Evolutionary conservation across 2,888 invertebrate genomes (phyloP).

Genomic region (Dromius quadrimaculatus): DNA sequence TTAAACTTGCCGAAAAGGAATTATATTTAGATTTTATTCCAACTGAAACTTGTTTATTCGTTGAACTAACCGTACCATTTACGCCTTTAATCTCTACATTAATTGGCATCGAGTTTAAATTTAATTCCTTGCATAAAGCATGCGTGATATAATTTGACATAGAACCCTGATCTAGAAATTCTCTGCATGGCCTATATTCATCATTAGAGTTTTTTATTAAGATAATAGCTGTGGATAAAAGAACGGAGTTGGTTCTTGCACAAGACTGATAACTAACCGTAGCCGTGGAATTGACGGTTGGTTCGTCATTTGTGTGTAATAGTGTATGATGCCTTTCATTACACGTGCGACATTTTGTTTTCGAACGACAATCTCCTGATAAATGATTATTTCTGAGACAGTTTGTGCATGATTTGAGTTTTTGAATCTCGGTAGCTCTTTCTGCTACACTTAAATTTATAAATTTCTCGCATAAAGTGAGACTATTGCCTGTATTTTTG

Average conservation of each 20-base stretch:
- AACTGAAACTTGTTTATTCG: neutral
- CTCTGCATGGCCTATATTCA: neutral
- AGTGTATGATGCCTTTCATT: neutral
- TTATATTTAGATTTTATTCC: neutral
- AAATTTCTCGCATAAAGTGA: neutral
- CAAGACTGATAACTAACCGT: neutral
- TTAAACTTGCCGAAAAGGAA: neutral
- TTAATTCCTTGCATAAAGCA: neutral
- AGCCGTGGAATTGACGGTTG: too few species aligned
- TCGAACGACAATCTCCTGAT: neutral
- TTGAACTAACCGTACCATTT: neutral
- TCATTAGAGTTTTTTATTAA: neutral
- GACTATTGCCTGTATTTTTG: neutral
- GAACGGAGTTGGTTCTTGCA: neutral
- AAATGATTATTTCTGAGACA: slow-evolving; percentile 1
- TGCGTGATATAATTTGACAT: slow-evolving; percentile 1
- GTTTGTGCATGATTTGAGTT: neutral
- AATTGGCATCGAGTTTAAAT: neutral
- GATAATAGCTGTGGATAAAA: neutral
- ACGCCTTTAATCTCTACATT: neutral
- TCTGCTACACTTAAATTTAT: neutral
- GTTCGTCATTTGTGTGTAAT: neutral
- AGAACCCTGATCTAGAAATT: neutral
- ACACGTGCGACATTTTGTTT: slow-evolving; percentile 1
- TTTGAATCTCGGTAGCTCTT: neutral